Conservation (phyloP, 2,888 invertebrate genomes). For the Eudemis profundana region DNA sequence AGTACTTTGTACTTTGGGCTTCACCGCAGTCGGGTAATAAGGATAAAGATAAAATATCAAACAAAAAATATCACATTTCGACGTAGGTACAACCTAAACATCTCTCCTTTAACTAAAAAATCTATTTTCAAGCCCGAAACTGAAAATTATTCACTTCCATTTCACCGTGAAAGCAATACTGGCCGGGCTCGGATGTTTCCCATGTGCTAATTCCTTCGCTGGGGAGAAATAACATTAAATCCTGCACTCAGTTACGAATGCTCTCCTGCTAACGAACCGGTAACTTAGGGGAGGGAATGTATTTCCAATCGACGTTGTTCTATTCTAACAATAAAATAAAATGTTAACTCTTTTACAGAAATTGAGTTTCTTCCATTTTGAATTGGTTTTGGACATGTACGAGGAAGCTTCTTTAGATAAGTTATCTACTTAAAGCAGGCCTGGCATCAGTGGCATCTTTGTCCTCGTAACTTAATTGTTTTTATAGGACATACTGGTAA, state of each 20-base stretch:
- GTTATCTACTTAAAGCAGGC: no score
- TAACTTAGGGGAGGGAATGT: constrained; percentile 66
- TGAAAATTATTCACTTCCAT: constrained; percentile 14
- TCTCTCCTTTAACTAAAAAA: not conserved
- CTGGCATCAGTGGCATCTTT: no score
- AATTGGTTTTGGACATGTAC: no score
- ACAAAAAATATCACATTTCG: no score
- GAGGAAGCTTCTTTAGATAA: no score
- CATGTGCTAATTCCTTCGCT: constrained; percentile 77
- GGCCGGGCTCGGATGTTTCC: constrained; percentile 62
- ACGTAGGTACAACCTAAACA: no score
- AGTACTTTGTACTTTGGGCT: no score
- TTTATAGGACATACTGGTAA: no score
- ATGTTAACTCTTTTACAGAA: constrained; percentile 9
- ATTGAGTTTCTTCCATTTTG: not conserved
- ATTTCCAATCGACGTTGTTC: constrained; percentile 55
- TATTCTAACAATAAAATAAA: constrained; percentile 40
- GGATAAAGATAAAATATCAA: no score
- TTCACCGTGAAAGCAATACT: constrained; percentile 43
- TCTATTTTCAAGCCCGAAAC: constrained; percentile 1
- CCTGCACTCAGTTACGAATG: constrained; percentile 63
- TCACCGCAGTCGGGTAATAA: no score
- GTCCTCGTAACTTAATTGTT: no score
- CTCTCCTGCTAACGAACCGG: constrained; percentile 76
- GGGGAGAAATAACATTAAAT: constrained; percentile 83